Conservation (phyloP, 2,113 vertebrate genomes). For the Trichechus manatus region DNA sequence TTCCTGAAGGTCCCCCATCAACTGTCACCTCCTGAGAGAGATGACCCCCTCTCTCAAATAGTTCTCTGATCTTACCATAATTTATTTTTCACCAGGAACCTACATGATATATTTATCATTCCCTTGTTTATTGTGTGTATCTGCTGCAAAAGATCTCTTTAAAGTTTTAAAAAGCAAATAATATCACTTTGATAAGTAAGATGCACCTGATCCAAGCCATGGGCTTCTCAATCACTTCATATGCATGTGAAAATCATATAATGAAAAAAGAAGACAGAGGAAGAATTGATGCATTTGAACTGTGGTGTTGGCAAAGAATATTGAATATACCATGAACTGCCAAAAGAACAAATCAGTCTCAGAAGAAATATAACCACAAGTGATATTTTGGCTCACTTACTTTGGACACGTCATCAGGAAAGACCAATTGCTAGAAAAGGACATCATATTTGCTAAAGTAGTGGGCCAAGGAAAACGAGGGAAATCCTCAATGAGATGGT, state of each 20-base stretch:
- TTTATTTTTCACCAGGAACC: neutral
- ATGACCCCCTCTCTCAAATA: neutral
- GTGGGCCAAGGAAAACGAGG: neutral
- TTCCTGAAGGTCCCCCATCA: neutral
- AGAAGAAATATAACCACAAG: neutral
- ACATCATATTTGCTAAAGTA: neutral
- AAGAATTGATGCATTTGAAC: neutral
- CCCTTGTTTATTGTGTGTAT: neutral
- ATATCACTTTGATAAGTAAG: neutral
- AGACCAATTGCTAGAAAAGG: neutral
- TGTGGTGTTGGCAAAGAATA: neutral
- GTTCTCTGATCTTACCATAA: neutral
- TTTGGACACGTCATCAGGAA: neutral
- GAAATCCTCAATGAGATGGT: neutral
- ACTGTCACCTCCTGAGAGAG: neutral
- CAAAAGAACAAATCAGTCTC: neutral
- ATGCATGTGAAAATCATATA: neutral
- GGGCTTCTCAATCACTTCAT: neutral
- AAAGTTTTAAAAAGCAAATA: neutral
- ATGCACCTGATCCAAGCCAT: neutral
- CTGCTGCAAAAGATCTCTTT: neutral
- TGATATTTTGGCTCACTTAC: neutral
- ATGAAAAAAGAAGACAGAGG: neutral
- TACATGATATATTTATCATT: too few relatives aligned
- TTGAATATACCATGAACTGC: neutral